These are phyloP conservation scores for Hormaphis cornu DNA, from an alignment of 1,140 invertebrate species.

Conservation along the genomic window DNA sequence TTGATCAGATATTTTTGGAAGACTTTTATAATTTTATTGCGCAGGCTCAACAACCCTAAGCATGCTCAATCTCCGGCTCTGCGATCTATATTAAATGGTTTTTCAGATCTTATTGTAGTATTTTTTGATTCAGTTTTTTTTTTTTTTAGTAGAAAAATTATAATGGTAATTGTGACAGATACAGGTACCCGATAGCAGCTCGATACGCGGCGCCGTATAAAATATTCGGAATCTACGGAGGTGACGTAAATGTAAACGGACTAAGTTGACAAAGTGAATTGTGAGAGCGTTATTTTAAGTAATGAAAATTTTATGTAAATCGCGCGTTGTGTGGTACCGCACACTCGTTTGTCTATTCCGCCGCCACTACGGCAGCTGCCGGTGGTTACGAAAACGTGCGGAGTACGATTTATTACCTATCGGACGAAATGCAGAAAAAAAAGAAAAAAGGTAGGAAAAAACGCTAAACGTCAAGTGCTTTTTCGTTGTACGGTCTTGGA, in stretches of 20 bases:
- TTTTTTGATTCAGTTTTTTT: no score
- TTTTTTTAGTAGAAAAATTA: no score
- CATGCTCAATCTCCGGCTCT: no score
- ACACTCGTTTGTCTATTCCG: not conserved
- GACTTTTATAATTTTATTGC: no score
- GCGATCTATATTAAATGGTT: no score
- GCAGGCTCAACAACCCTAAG: no score
- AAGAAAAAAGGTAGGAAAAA: no score
- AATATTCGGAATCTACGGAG: not conserved
- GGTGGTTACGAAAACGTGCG: not conserved
- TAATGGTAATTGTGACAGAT: not conserved
- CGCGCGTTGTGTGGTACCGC: not conserved
- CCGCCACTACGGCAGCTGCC: not conserved
- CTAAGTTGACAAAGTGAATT: slow-evolving; percentile 17
- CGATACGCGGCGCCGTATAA: slow-evolving; percentile 5
- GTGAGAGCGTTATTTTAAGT: slow-evolving; percentile 13
- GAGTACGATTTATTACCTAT: slow-evolving; percentile 2
- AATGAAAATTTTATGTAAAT: slow-evolving; percentile 25
- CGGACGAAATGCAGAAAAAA: not conserved
- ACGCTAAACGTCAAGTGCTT: no score
- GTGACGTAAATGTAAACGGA: slow-evolving; percentile 3
- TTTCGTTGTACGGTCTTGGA: no score
- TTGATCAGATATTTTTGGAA: no score
- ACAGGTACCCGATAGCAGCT: not conserved
- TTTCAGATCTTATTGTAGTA: no score